A percentile compares a stretch with the other conserved stretches of the same genome.
These are phyloP conservation scores for Clostera curtula DNA, from an alignment of 2,888 invertebrate species.

Conservation along the genomic window DNA sequence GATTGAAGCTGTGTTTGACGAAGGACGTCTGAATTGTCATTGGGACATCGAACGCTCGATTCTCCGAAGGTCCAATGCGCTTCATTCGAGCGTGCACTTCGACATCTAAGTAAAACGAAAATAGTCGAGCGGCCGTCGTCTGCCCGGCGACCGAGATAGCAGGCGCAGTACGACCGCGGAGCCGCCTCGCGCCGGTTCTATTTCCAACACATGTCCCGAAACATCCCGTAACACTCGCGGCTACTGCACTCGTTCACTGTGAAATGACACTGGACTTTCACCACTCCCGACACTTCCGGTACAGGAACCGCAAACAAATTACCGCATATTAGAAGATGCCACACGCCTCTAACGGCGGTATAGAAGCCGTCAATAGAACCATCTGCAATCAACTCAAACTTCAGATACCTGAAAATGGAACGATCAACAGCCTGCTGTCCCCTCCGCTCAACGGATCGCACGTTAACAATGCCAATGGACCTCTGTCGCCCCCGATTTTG, in stretches of 20 bases:
- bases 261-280: conserved; percentile 70
- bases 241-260: conserved; percentile 52
- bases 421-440: conserved; percentile 27
- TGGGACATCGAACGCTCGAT: conserved; percentile 23
- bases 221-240: conserved; percentile 55
- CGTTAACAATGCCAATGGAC: conserved; percentile 42
- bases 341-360: conserved; percentile 34
- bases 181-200: conserved; percentile 70
- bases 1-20: too few species aligned
- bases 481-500: conserved; percentile 54
- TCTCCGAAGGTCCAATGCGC: conserved; percentile 57
- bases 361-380: conserved; percentile 28
- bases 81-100: conserved; percentile 64
- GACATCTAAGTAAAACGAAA: conserved; percentile 72
- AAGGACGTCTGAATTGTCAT: conserved; percentile 25
- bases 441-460: conserved; percentile 37
- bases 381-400: conserved; percentile 39
- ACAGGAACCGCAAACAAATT: conserved; percentile 56
- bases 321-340: conserved; percentile 50
- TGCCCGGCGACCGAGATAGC: conserved; percentile 72
- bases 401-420: conserved; percentile 48
- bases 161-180: conserved; percentile 66
- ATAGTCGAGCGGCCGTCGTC: conserved; percentile 60
- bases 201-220: conserved; percentile 63
- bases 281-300: conserved; percentile 59